Conservation (phyloP, 2,888 invertebrate species). For the Pimpla rufipes region DNA sequence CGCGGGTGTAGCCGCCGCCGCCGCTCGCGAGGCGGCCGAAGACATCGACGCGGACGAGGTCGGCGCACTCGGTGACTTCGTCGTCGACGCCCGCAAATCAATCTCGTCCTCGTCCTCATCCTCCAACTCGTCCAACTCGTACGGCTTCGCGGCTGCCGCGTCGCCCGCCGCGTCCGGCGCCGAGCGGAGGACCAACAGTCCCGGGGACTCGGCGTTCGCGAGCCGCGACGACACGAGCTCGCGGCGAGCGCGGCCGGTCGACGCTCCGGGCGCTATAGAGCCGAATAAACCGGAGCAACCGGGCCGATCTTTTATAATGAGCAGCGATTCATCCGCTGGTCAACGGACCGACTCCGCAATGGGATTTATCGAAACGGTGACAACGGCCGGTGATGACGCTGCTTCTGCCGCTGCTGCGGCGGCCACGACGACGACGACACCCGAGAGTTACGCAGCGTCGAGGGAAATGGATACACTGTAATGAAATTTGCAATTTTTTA, state of each 20-base stretch:
- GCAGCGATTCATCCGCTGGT: slow-evolving; percentile 79
- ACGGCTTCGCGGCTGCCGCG: neutral
- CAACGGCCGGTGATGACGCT: slow-evolving; percentile 85
- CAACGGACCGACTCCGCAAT: slow-evolving; percentile 84
- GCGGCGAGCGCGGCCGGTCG: neutral
- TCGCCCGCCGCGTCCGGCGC: too few relatives aligned
- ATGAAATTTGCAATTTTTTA: too few relatives aligned
- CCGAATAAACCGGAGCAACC: slow-evolving; percentile 39
- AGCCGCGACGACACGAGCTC: neutral
- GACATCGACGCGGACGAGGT: slow-evolving; percentile 67
- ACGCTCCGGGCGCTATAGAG: slow-evolving; percentile 33
- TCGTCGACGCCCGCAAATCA: slow-evolving; percentile 58
- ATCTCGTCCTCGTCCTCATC: slow-evolving; percentile 62
- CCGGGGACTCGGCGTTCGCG: neutral
- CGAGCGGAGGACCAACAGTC: neutral
- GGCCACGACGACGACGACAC: slow-evolving; percentile 1
- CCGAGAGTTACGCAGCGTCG: neutral
- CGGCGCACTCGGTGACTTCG: slow-evolving; percentile 49
- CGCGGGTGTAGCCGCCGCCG: slow-evolving; percentile 79
- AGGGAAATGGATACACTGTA: neutral
- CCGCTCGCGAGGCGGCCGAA: slow-evolving; percentile 56
- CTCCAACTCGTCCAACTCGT: slow-evolving; percentile 57
- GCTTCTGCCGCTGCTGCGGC: slow-evolving; percentile 85
- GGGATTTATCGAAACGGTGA: slow-evolving; percentile 86
- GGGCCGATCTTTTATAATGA: slow-evolving; percentile 69